Evolutionary conservation across 1,140 invertebrate genomes (phyloP), one percentile per base, ranked within the genome.

Genomic region (Caenorhabditis inopinata): DNA sequence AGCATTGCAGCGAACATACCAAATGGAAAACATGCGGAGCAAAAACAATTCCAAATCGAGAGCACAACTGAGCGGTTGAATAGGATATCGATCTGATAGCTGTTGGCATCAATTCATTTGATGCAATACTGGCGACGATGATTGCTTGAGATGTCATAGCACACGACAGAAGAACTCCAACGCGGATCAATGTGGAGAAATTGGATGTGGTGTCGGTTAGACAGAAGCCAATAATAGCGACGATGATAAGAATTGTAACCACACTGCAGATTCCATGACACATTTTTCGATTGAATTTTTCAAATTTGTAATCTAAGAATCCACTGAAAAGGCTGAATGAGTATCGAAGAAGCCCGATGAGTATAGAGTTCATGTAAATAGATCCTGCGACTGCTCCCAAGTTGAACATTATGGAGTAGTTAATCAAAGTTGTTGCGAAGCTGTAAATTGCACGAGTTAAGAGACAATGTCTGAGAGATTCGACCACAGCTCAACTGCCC

Each of bases 81-180:
- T 68, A 68, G 0, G 58, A 68, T 21, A 68, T 68, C 6, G 58
- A 68, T 68, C 32, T 1, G 21, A 68, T 68, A 6, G 58, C 58
- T 21, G 58, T 68, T 68, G 58, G 58, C 58, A 68, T 68, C 58
- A 68, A 68, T 21, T 68, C 58, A 42, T 68, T 68, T 18, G 58
- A 68, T 7, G 58, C 58, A 68, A 68, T 68, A 18, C 58, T 68
- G n/a, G 58, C 58, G 7, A 68, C 58, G 23, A 68, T 68, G 23
- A 68, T 68, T 16, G 58, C 58, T 38, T 68, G 58, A 42, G 58
- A 68, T n/a, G 58, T 68, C 58, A 68, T 68, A 16, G 58, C 58
- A 68, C 58, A 68, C 2, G 58, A 68, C 23, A 68, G 23, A 3
- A 68, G n/a, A 11, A 68, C 58, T 68, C 58, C 58, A 21, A 42